Percentiles rank a stretch among this genome's conserved stretches.
Evolutionary conservation across 2,113 vertebrate genomes (phyloP).

Genomic region (Centropus unirufus): DNA sequence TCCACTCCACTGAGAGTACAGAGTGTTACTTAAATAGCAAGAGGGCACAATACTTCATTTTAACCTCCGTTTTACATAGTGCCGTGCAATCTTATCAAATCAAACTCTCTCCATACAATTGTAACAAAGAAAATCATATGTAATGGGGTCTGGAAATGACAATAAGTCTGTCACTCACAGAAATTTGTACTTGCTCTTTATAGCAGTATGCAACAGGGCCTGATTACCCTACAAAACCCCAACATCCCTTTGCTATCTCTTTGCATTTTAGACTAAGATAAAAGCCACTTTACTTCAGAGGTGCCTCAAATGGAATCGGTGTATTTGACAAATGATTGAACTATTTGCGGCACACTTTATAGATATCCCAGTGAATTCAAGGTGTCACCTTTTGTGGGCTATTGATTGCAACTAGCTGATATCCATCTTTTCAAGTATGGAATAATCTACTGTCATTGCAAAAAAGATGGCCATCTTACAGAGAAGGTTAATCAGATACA

Average conservation of each 20-base stretch:
- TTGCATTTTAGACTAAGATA: slow-evolving; percentile 11
- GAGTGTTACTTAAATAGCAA: not conserved
- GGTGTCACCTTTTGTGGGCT: slow-evolving; percentile 73
- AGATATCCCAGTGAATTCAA: slow-evolving; percentile 72
- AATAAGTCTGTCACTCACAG: slow-evolving; percentile 10
- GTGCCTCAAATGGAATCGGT: slow-evolving; percentile 17
- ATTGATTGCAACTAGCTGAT: slow-evolving; percentile 78
- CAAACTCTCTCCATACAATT: not conserved
- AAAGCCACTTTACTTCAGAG: slow-evolving; percentile 17
- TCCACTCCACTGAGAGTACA: not conserved
- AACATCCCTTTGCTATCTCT: not conserved
- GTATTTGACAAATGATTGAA: slow-evolving; percentile 10
- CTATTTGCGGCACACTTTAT: slow-evolving; percentile 58
- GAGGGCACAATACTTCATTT: not conserved
- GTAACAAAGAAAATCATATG: slow-evolving; percentile 20
- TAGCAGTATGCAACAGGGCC: not conserved
- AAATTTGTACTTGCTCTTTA: not conserved
- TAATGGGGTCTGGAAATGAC: slow-evolving; percentile 25
- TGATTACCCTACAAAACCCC: slow-evolving; percentile 38
- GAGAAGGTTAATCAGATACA: slow-evolving; percentile 80
- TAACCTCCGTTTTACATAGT: not conserved
- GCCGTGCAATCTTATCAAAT: slow-evolving; percentile 2
- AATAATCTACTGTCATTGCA: slow-evolving; percentile 75
- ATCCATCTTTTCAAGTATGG: slow-evolving; percentile 73
- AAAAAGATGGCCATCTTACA: slow-evolving; percentile 63